phyloP scores from a whole-genome alignment of 2,888 invertebrate species.

The Leptopilina drosophilae region DNA sequence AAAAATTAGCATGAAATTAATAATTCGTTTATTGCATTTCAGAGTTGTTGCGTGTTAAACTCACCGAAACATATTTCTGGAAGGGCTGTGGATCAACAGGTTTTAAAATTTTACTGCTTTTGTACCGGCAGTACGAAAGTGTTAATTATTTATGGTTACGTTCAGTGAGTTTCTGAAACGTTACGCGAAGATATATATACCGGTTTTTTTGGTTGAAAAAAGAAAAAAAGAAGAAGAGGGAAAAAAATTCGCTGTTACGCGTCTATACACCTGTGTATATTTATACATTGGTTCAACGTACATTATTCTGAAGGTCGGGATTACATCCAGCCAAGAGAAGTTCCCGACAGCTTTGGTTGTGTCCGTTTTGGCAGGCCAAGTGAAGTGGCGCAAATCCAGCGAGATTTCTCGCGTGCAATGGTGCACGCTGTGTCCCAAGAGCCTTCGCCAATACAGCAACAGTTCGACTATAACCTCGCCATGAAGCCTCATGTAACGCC shows the following conservation, averaged over 20 bases:
- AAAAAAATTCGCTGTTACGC: background rate
- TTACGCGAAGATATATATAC: conserved; percentile 5
- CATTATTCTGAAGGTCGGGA: conserved; percentile 94
- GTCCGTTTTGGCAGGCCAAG: conserved; percentile 96
- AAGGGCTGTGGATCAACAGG: conserved; percentile 7
- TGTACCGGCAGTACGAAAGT: conserved; percentile 15
- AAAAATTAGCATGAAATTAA: no score
- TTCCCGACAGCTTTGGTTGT: conserved; percentile 95
- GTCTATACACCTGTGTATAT: conserved; percentile 2
- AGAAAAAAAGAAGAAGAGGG: no score
- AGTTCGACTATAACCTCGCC: conserved; percentile 94
- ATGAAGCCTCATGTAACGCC: conserved; percentile 95
- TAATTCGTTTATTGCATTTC: no score
- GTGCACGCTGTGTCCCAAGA: conserved; percentile 82
- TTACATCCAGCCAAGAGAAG: conserved; percentile 91
- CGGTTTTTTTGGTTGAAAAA: conserved; percentile 5
- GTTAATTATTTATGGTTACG: conserved; percentile 38
- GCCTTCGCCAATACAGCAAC: conserved; percentile 86
- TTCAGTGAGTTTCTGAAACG: conserved; percentile 28
- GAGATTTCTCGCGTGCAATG: conserved; percentile 84
- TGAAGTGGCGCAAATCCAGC: conserved; percentile 96
- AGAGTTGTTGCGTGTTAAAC: no score
- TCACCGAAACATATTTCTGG: no score
- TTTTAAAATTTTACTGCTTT: conserved; percentile 25
- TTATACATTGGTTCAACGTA: conserved; percentile 75